Evolutionary conservation across 2,113 vertebrate genomes (phyloP), one percentile per base, ranked within the genome.

Genomic region (Bombycilla garrulus): DNA sequence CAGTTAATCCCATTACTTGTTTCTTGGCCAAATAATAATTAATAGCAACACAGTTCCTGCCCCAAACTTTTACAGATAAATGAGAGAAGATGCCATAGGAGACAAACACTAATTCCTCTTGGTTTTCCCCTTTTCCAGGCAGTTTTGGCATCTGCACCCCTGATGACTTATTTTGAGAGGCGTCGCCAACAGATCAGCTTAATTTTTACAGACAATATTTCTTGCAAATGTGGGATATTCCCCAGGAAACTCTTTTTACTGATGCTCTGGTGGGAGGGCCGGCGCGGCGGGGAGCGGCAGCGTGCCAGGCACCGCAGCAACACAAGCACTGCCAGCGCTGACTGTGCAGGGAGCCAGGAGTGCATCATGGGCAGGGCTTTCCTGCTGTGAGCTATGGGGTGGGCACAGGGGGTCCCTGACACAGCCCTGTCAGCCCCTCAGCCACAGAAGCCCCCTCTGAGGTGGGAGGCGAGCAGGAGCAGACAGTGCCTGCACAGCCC

Each of bases 11-110:
- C 47, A 87, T 88, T 87, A 61, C 88, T 85, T 94, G 64, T 90
- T 73, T 87, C 81, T 79, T 83, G 17, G 73, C 73, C 66, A 95
- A 95, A 73, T 91, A 85, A 90, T 92, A 95, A 83, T 90, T 93
- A 95, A 83, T 81, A 87, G 31, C 22, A n/a, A 90, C 60, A 73
- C 62, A 72, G 84, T 76, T 95, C 81, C 94, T 94, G 61, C 77
- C 69, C 60, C 45, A 74, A 40, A 93, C 58, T 88, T 92, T 73
- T 79, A 72, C 31, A 89, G 90, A 72, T 89, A 79, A 92, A 72
- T 80, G 50, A 91, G 85, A 90, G 79, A 89, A 91, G 72, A 92
- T 89, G 42, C 71, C 85, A 91, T 40, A 40, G 33, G 62, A 93
- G 84, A 76, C 87, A 72, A 83, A 22, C 36, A 60, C 24, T 56